These are phyloP conservation scores for Gorsachius magnificus DNA, from an alignment of 2,797 vertebrate species.

Conservation along the genomic window DNA sequence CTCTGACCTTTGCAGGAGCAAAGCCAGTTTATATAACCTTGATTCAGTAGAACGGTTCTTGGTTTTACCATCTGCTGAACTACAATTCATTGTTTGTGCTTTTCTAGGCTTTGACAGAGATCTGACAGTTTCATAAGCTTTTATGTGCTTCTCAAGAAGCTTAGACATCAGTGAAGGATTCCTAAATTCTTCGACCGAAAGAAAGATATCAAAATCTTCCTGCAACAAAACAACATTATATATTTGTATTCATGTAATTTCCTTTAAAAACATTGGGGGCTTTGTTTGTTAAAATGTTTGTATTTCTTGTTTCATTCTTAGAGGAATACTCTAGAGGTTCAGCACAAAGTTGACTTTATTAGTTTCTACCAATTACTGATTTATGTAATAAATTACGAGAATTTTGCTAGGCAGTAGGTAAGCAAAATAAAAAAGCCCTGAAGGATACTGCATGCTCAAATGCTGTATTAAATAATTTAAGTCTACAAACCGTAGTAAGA, in stretches of 20 bases:
- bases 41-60: conserved; percentile 74
- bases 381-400: background rate
- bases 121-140: conserved; percentile 78
- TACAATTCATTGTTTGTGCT: conserved; percentile 34
- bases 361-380: background rate
- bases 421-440: background rate
- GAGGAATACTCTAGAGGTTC: background rate
- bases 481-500: background rate
- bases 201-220: conserved; percentile 91
- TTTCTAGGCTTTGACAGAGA: conserved; percentile 31
- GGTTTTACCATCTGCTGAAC: conserved; percentile 63
- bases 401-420: background rate
- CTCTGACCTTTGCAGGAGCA: conserved; percentile 82
- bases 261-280: background rate
- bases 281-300: background rate
- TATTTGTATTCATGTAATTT: background rate
- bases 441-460: background rate
- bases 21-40: conserved; percentile 81
- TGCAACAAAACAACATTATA: conserved; percentile 44
- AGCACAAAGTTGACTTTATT: background rate
- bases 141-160: conserved; percentile 86
- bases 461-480: background rate
- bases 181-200: conserved; percentile 85
- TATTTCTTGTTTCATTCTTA: background rate
- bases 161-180: conserved; percentile 77